Evolutionary conservation across 1,140 invertebrate genomes (phyloP), one percentile per base, ranked within the genome.

Genomic region (Microplitis mediator): DNA sequence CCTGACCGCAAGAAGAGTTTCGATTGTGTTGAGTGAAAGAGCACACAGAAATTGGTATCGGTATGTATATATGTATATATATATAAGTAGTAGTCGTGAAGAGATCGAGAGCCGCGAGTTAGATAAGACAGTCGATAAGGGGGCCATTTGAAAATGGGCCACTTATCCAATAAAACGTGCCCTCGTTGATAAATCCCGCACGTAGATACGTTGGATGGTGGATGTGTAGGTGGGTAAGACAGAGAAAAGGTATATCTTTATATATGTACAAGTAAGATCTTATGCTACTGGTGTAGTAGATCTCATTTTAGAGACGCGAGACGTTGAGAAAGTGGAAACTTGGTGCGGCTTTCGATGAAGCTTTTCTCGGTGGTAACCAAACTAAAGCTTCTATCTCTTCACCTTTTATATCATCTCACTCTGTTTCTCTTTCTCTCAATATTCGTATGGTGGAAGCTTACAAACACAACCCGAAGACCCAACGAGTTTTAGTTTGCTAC

Each of bases 101-200:
- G 66, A 69, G 70, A 72, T 66, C 14, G 35, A 64, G 70, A 56
- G 34, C n/a, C 70, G 51, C 51, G 63, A 9, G 63, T 8, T 34
- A 65, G 69, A 74, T 71, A 64, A 73, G 67, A 64, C 74, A 75
- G 72, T 62, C 69, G 72, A 71, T 71, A 74, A 74, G 62, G 67
- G 71, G 65, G 65, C 71, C 64, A 73, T 75, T 75, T 73, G 71
- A 73, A 73, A 75, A 75, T 75, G 69, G 71, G 71, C 71, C 74
- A 75, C 74, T 75, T 75, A 75, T 75, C 74, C 74, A 75, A 75
- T 75, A 75, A 73, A 73, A 75, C 71, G 74, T 75, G 74, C 67
- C 71, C 74, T 73, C 71, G 74, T 75, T 75, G 71, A 71, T 69
- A 75, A 75, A 75, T 73, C 74, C 67, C 36, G 64, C 71, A 75